A percentile compares a stretch with the other conserved stretches of the same genome.
Evolutionary conservation across 1,140 invertebrate species (phyloP).

Genomic region (Lordiphosa mommai): DNA sequence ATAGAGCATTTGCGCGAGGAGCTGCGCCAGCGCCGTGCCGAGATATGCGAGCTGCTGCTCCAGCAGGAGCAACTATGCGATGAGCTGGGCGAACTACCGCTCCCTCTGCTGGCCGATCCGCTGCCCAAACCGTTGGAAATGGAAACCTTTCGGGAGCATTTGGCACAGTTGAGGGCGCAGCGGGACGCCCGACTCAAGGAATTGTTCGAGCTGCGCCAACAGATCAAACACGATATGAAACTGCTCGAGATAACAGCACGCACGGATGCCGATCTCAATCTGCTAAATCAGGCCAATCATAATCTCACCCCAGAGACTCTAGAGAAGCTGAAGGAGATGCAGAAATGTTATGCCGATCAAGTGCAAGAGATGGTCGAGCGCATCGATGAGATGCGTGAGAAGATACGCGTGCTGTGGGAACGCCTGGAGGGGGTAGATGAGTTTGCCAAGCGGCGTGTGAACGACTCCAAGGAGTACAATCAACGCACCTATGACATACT

Average conservation of each 20-base stretch:
- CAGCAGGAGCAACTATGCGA: slow-evolving; percentile 59
- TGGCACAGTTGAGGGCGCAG: slow-evolving; percentile 25
- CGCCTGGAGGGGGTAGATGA: slow-evolving; percentile 79
- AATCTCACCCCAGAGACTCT: slow-evolving; percentile 49
- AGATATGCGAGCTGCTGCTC: slow-evolving; percentile 53
- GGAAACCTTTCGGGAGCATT: slow-evolving; percentile 35
- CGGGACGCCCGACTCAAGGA: slow-evolving; percentile 23
- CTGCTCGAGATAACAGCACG: slow-evolving; percentile 33
- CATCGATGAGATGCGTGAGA: slow-evolving; percentile 80
- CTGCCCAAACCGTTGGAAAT: slow-evolving; percentile 45
- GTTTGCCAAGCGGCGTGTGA: slow-evolving; percentile 24
- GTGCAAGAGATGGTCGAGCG: slow-evolving; percentile 73
- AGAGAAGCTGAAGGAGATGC: slow-evolving; percentile 30
- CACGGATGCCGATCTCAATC: slow-evolving; percentile 36
- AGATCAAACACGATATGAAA: slow-evolving; percentile 49
- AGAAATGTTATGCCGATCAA: slow-evolving; percentile 32
- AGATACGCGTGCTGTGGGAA: slow-evolving; percentile 83
- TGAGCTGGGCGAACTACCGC: slow-evolving; percentile 49
- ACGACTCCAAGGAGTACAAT: slow-evolving; percentile 60
- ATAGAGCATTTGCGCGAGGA: slow-evolving; percentile 46
- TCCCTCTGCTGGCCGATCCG: slow-evolving; percentile 49
- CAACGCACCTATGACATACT: slow-evolving; percentile 81
- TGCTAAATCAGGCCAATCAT: slow-evolving; percentile 51
- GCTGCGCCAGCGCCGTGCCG: slow-evolving; percentile 29
- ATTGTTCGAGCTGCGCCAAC: slow-evolving; percentile 32